Evolutionary conservation across 2,113 vertebrate genomes (phyloP).

Genomic region (Alosa alosa): DNA sequence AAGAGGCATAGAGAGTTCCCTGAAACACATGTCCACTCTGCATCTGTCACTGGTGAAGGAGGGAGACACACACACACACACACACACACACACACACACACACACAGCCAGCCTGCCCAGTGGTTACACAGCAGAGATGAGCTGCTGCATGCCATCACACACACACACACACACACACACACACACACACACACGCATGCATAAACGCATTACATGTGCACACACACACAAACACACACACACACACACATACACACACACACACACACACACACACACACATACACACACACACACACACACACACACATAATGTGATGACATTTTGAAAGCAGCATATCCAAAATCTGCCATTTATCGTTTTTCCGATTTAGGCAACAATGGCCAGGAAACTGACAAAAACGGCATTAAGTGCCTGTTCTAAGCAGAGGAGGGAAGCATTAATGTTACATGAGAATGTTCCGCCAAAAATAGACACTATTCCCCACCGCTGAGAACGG

Average conservation of each 20-base stretch:
- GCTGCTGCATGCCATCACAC: neutral
- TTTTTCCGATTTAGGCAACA: neutral
- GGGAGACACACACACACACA: neutral
- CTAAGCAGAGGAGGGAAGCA: constrained; percentile 53
- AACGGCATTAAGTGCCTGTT: constrained; percentile 47
- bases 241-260: neutral
- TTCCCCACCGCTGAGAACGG: constrained; percentile 50
- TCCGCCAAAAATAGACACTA: constrained; percentile 66
- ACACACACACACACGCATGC: constrained; percentile 2
- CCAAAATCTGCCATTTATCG: neutral
- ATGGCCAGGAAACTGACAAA: constrained; percentile 19
- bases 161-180: neutral
- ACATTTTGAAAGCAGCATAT: neutral
- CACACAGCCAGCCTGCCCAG: neutral
- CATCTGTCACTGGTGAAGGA: neutral
- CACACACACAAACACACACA: neutral
- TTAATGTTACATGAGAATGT: constrained; percentile 71
- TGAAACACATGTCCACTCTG: neutral
- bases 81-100: neutral
- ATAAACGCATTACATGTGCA: too few relatives aligned
- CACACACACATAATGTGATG: neutral
- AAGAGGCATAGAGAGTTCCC: neutral
- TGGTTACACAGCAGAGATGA: neutral
- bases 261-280: neutral
- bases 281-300: neutral